A percentile compares a stretch with the other conserved stretches of the same genome.
phyloP scores from a whole-genome alignment of 1,140 invertebrate species.

The Diachasma alloeum region DNA sequence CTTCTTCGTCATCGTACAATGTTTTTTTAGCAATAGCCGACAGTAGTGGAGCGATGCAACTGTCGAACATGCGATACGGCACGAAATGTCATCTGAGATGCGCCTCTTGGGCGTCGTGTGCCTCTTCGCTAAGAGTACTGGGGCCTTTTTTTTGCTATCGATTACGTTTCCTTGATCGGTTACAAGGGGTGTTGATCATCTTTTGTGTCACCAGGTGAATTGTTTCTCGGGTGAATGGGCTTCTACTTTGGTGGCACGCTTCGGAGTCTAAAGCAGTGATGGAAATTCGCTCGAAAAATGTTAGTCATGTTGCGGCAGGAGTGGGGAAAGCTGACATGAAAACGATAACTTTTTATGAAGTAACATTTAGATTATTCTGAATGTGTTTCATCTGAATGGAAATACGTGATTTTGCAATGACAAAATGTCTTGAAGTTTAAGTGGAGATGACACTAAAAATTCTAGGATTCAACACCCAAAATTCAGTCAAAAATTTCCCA shows the following conservation, averaged over 20 bases:
- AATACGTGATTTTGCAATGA: no score
- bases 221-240: neutral
- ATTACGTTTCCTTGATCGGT: neutral
- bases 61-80: neutral
- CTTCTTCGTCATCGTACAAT: neutral
- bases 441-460: no score
- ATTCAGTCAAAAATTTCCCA: no score
- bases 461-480: no score
- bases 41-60: neutral
- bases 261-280: neutral
- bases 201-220: neutral
- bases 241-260: neutral
- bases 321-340: no score
- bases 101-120: neutral
- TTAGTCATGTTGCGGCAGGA: no score
- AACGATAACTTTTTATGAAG: no score
- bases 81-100: conserved; percentile 8
- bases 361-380: no score
- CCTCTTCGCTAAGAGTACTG: neutral
- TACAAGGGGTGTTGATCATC: neutral
- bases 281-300: no score
- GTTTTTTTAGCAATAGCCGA: conserved; percentile 14
- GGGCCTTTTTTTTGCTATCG: neutral
- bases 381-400: no score
- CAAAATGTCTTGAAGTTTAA: no score